Evolutionary conservation across 30 jellyfish, hydroid and myxozoan species (phyloP).

Genomic region (Nemopilema nomurai): DNA sequence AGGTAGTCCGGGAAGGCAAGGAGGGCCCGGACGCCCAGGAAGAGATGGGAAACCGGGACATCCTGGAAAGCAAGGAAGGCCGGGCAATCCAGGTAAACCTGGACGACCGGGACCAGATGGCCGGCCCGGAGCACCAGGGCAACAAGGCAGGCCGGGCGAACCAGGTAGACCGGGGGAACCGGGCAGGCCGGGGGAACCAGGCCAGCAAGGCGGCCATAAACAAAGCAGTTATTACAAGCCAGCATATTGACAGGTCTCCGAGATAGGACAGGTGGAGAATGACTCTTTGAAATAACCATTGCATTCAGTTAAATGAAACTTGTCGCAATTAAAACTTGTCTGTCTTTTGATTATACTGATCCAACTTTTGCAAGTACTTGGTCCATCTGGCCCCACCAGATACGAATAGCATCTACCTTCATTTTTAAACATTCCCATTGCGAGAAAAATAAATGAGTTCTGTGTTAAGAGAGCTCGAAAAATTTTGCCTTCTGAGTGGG

Average conservation of each 20-base stretch:
- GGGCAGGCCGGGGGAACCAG: slow-evolving; percentile 44
- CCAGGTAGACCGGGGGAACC: slow-evolving; percentile 36
- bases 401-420: too few species aligned
- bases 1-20: slow-evolving; percentile 47
- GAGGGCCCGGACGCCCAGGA: slow-evolving; percentile 47
- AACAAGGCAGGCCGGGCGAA: slow-evolving; percentile 40
- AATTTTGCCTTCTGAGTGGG: too few species aligned
- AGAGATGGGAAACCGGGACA: slow-evolving; percentile 41
- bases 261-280: neutral
- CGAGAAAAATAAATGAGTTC: too few species aligned
- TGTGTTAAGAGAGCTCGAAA: too few species aligned
- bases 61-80: slow-evolving; percentile 44
- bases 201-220: slow-evolving; percentile 12
- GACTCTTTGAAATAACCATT: neutral
- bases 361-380: too few species aligned
- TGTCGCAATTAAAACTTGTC: too few species aligned
- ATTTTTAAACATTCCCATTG: too few species aligned
- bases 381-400: too few species aligned
- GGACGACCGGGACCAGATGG: slow-evolving; percentile 42
- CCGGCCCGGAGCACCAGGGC: slow-evolving; percentile 32
- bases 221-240: slow-evolving; percentile 16
- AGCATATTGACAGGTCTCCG: neutral
- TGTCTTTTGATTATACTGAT: too few species aligned
- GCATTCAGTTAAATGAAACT: too few species aligned
- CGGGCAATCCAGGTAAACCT: slow-evolving; percentile 42